phyloP scores from a whole-genome alignment of 2,797 vertebrate genomes.

The Fringilla coelebs region DNA sequence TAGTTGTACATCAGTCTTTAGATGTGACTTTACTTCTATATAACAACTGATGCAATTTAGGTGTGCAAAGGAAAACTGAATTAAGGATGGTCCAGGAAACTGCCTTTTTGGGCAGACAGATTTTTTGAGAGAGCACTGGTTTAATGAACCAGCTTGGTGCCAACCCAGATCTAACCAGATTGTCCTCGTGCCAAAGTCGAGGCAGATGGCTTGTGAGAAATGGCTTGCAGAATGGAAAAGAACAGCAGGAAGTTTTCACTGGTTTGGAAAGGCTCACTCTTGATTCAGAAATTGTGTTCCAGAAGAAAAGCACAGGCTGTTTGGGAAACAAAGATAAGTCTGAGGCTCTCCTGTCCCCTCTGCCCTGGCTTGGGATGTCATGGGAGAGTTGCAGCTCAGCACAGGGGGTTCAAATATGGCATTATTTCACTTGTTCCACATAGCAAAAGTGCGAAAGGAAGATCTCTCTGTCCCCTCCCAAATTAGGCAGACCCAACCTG shows the following conservation, averaged over 20 bases:
- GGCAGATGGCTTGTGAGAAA: constrained; percentile 22
- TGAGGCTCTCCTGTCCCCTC: neutral
- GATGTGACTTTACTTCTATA: neutral
- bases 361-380: neutral
- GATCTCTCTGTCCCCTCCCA: neutral
- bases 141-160: neutral
- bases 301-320: neutral
- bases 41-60: neutral
- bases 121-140: neutral
- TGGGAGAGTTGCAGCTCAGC: neutral
- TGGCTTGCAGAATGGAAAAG: neutral
- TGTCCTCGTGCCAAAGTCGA: neutral
- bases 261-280: neutral
- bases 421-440: neutral
- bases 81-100: neutral
- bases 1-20: neutral
- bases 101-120: neutral
- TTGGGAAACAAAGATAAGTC: neutral
- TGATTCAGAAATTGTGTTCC: neutral
- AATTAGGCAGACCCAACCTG: neutral
- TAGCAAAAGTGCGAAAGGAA: neutral
- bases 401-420: neutral
- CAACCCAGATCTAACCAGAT: neutral
- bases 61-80: neutral
- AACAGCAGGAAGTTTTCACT: neutral